These are phyloP conservation scores for Chaetura pelagica DNA, from an alignment of 2,113 vertebrate species.

Conservation along the genomic window DNA sequence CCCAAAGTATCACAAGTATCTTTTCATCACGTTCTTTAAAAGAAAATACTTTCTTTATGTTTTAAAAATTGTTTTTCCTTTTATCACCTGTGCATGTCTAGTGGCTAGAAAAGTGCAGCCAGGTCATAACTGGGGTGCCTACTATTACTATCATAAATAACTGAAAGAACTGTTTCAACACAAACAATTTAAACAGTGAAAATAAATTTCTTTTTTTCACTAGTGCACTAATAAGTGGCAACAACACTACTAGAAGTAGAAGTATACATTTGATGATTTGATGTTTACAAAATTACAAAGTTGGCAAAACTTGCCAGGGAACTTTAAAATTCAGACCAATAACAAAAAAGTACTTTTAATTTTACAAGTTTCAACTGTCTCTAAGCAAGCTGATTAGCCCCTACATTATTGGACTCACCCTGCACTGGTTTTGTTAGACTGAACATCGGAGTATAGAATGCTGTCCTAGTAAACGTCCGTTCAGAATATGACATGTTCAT, in stretches of 20 bases:
- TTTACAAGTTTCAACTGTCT: background rate
- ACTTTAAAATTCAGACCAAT: background rate
- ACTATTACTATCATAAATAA: background rate
- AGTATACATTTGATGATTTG: background rate
- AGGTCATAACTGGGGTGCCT: background rate
- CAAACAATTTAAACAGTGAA: background rate
- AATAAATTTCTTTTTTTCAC: background rate
- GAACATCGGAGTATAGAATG: background rate
- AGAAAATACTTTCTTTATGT: background rate
- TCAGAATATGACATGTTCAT: background rate
- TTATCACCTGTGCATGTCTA: background rate
- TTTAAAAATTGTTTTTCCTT: background rate
- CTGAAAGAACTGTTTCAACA: background rate
- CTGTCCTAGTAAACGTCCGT: background rate
- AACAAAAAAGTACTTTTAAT: background rate
- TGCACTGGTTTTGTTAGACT: background rate
- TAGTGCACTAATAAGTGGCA: background rate
- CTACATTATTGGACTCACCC: background rate
- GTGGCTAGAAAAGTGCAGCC: background rate
- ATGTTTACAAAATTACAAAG: background rate
- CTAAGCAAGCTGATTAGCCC: background rate
- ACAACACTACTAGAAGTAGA: background rate
- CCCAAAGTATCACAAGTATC: background rate
- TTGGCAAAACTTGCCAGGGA: background rate
- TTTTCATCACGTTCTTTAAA: background rate